phyloP scores from a whole-genome alignment of 2,888 invertebrate species.

The Linnaemya tessellans region DNA sequence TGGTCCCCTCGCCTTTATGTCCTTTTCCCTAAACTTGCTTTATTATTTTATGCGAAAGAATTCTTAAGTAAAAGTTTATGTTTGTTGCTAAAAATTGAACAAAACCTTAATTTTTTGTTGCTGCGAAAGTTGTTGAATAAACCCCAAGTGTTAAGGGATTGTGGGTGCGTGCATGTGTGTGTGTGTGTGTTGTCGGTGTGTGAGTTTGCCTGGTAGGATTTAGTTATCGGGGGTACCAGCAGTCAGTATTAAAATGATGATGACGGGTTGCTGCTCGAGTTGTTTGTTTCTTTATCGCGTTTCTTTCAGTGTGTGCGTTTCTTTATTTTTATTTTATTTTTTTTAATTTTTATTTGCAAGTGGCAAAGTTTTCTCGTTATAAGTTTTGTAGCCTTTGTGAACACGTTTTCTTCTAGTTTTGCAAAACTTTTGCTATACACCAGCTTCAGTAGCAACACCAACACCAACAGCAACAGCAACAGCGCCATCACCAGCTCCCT shows the following conservation, averaged over 20 bases:
- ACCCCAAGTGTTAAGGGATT: slow-evolving; percentile 50
- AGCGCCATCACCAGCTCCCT: slow-evolving; percentile 23
- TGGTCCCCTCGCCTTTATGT: neutral
- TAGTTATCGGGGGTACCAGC: slow-evolving; percentile 7
- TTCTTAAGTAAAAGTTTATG: slow-evolving; percentile 68
- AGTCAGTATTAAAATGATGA: slow-evolving; percentile 53
- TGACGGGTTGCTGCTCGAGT: slow-evolving; percentile 70
- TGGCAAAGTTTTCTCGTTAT: slow-evolving; percentile 84
- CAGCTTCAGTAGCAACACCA: slow-evolving; percentile 37
- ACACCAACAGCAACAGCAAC: neutral
- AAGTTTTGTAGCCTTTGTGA: slow-evolving; percentile 81
- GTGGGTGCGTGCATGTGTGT: slow-evolving; percentile 14
- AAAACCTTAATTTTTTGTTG: slow-evolving; percentile 50
- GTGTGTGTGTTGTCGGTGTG: slow-evolving; percentile 1
- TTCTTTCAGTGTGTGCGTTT: slow-evolving; percentile 73
- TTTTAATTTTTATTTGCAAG: slow-evolving; percentile 79
- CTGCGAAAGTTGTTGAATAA: slow-evolving; percentile 69
- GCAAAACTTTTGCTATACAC: slow-evolving; percentile 80
- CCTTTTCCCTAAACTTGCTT: neutral
- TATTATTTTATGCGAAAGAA: slow-evolving; percentile 53
- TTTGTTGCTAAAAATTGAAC: slow-evolving; percentile 67
- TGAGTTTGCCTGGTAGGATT: slow-evolving; percentile 1
- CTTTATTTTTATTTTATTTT: slow-evolving; percentile 77
- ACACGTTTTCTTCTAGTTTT: slow-evolving; percentile 76
- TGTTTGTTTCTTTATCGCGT: slow-evolving; percentile 81